Conservation (phyloP, 2,113 vertebrate genomes). For the Lamprologus lemairii region DNA sequence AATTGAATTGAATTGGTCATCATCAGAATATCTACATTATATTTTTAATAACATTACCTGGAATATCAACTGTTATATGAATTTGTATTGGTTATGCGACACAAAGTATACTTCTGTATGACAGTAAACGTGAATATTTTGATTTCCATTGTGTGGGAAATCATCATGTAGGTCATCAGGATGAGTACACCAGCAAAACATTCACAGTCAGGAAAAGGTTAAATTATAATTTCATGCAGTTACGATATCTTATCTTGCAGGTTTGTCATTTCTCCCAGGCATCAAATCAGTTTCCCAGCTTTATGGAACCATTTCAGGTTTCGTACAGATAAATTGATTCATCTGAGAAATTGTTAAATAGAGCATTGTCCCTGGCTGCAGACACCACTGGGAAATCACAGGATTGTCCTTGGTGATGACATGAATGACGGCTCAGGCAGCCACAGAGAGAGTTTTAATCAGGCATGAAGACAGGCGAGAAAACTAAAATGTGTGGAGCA, state of each 20-base stretch:
- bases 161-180: neutral
- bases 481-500: neutral
- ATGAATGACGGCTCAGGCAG: constrained; percentile 51
- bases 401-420: constrained; percentile 49
- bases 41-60: neutral
- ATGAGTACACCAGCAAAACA: neutral
- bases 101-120: neutral
- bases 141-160: neutral
- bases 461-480: constrained; percentile 38
- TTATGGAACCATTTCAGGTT: constrained; percentile 31
- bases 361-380: constrained; percentile 41
- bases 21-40: neutral
- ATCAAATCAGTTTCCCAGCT: constrained; percentile 28
- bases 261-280: constrained; percentile 12
- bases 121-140: neutral
- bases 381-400: constrained; percentile 61
- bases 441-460: constrained; percentile 52
- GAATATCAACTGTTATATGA: neutral
- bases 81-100: neutral
- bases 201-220: neutral
- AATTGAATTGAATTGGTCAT: neutral
- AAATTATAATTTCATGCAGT: constrained; percentile 15
- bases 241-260: constrained; percentile 32
- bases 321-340: constrained; percentile 47
- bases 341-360: constrained; percentile 50